Evolutionary conservation across 2,797 vertebrate species (phyloP).

Genomic region (Loriculus beryllinus): DNA sequence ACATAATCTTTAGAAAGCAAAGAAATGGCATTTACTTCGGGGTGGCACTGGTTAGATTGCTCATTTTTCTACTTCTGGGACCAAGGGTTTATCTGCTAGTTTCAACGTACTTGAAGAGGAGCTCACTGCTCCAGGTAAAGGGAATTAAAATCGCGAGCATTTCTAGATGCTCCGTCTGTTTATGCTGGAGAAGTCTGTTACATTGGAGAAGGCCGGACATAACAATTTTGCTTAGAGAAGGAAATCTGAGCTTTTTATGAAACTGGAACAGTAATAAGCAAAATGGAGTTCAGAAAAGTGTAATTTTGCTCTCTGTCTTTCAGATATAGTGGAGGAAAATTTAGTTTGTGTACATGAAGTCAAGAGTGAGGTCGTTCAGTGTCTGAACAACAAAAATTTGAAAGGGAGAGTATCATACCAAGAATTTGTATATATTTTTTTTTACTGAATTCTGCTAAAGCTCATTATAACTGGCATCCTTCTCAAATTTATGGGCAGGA

Average conservation of each 20-base stretch:
- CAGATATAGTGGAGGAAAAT: background rate
- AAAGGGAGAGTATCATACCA: background rate
- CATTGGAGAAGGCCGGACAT: background rate
- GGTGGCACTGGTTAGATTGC: background rate
- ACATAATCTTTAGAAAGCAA: background rate
- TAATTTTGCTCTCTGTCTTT: background rate
- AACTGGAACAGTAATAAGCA: background rate
- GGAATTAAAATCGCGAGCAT: background rate
- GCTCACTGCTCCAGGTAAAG: background rate
- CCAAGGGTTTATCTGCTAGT: background rate
- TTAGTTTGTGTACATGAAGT: background rate
- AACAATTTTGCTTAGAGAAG: background rate
- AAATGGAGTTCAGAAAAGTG: background rate
- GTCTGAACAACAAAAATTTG: background rate
- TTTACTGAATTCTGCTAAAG: background rate
- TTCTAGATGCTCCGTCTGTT: background rate
- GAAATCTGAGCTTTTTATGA: background rate
- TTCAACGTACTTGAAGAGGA: background rate
- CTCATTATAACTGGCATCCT: background rate
- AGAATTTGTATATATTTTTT: background rate
- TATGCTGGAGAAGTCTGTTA: background rate
- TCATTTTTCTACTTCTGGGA: background rate
- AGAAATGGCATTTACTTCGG: background rate
- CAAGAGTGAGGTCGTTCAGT: background rate
- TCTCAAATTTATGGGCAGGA: background rate